Percentiles rank a stretch among this genome's conserved stretches.
Conservation (phyloP, 2,797 vertebrate genomes). For the Sibirionetta formosa region DNA sequence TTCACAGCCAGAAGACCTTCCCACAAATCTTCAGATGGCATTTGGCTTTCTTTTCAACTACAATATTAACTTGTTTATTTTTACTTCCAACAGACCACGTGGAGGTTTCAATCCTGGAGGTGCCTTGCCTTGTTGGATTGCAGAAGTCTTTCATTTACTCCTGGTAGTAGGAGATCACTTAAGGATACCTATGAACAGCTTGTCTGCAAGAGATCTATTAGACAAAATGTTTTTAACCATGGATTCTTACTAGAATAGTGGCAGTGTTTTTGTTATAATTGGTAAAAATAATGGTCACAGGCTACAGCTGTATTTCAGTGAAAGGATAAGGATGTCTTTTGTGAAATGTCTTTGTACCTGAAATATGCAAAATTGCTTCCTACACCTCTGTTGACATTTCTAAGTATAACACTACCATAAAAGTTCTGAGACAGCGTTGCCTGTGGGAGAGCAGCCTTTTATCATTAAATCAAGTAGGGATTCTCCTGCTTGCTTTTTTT, state of each 20-base stretch:
- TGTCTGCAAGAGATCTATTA: not conserved
- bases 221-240: not conserved
- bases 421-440: not conserved
- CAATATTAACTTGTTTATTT: not conserved
- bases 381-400: not conserved
- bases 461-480: not conserved
- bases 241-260: not conserved
- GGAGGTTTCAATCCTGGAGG: not conserved
- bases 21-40: not conserved
- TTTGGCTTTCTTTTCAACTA: not conserved
- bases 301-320: not conserved
- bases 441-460: not conserved
- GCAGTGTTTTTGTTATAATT: not conserved
- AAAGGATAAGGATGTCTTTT: not conserved
- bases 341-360: not conserved
- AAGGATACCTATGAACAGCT: not conserved
- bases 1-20: not conserved
- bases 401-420: rapidly evolving
- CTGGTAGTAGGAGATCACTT: not conserved
- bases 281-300: not conserved
- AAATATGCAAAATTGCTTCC: not conserved
- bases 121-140: not conserved
- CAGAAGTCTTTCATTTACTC: not conserved
- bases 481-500: not conserved
- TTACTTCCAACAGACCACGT: rapidly evolving